Base-by-base conservation (phyloP, 2,888 invertebrate species). In the Monoplex corrugatus region DNA sequence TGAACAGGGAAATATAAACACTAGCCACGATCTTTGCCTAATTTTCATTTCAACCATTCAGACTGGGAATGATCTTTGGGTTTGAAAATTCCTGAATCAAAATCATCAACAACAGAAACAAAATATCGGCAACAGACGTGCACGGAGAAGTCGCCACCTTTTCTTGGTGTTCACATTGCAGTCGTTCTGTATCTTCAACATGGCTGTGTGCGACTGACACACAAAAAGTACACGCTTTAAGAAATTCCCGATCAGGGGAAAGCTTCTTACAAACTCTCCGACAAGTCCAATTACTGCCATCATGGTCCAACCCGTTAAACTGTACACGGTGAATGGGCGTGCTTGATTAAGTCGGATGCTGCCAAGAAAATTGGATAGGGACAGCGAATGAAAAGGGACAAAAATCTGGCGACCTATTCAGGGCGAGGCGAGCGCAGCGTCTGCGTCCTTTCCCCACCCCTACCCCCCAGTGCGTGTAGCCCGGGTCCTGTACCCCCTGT, bases 281-380 rank as follows among this genome's bases (percentile, higher is more conserved):
- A 68, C 68, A 68, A 68, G 68, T n/a, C 68, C 68, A 68, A 68
- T 68, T 68, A 68, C 68, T 68, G 68, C n/a, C 68, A 68, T 68
- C 68, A 68, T 68, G 28, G 28, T 68, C 68, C 28, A 68, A 68
- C 68, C n/a, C 8, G n/a, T 68, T 68, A 68, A 68, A 68, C 68
- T 68, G 68, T 68, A 68, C 68, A 68, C 68, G 68, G 8, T 68
- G n/a, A 68, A 68, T 68, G n/a, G 23, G 1, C n/a, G n/a, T 57
- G 28, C n/a, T 32, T 68, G 68, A 68, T 68, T 68, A 68, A 68
- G n/a, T 68, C 28, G n/a, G 68, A 68, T 68, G 68, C 68, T 16
- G 68, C 68, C 68, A 68, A 68, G 68, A 68, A 68, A 68, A 68
- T 23, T 68, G 68, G 57, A 28, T 2, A 23, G 68, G n/a, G 68